phyloP scores from a whole-genome alignment of 2,888 invertebrate genomes.

The Lasiommata megera region DNA sequence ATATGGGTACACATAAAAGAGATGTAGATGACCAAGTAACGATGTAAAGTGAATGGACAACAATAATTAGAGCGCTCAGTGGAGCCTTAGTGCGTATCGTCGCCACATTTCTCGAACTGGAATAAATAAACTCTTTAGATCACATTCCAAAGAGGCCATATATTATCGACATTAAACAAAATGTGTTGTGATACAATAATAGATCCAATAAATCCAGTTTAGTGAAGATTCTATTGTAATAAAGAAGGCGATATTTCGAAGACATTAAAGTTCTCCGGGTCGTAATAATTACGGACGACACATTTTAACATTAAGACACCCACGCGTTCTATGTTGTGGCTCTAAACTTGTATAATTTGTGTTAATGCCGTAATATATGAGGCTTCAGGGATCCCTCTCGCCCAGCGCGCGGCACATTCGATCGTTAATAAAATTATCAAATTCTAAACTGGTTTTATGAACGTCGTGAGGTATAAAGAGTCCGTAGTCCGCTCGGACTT shows the following conservation, averaged over 20 bases:
- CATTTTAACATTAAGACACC: slow-evolving; percentile 78
- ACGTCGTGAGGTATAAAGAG: slow-evolving; percentile 64
- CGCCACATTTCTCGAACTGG: slow-evolving; percentile 51
- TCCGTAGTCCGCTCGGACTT: slow-evolving; percentile 63
- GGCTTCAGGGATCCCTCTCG: slow-evolving; percentile 69
- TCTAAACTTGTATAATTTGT: slow-evolving; percentile 80
- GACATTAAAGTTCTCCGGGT: slow-evolving; percentile 77
- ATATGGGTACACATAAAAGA: slow-evolving; percentile 61
- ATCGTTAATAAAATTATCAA: slow-evolving; percentile 82
- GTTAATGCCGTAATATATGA: slow-evolving; percentile 80
- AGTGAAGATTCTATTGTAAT: slow-evolving; percentile 70
- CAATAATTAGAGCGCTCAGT: slow-evolving; percentile 67
- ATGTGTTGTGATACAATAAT: slow-evolving; percentile 66
- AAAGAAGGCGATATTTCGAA: slow-evolving; percentile 75
- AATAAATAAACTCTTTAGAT: slow-evolving; percentile 27
- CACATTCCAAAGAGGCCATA: slow-evolving; percentile 36
- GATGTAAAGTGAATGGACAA: slow-evolving; percentile 76
- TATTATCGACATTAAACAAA: slow-evolving; percentile 57
- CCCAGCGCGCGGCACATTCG: slow-evolving; percentile 58
- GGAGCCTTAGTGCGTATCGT: slow-evolving; percentile 70
- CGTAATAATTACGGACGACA: slow-evolving; percentile 79
- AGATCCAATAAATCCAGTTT: slow-evolving; percentile 62
- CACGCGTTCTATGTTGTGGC: slow-evolving; percentile 76
- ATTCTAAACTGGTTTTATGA: slow-evolving; percentile 79
- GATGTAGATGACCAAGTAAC: slow-evolving; percentile 73